phyloP scores from a whole-genome alignment of 1,140 invertebrate species.

The Drosophila oshimai region DNA sequence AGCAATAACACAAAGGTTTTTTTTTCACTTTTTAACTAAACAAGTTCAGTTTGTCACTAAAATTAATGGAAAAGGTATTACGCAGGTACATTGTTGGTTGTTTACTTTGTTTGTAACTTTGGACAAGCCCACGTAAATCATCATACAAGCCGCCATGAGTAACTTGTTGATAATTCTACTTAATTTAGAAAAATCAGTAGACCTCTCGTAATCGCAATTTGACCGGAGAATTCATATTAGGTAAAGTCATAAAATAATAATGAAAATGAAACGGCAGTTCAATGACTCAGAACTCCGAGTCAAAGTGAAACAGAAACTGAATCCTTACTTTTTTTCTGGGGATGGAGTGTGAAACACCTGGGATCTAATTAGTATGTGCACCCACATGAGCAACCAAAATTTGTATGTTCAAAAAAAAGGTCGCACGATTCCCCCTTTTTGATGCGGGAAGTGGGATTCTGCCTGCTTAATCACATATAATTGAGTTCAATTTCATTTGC shows the following conservation, averaged over 20 bases:
- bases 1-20: too few species aligned
- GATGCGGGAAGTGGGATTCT: conserved; percentile 17
- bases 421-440: background rate
- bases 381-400: conserved; percentile 13
- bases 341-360: conserved; percentile 26
- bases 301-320: background rate
- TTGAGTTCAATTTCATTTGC: conserved; percentile 57
- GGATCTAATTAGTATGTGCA: conserved; percentile 40
- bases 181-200: background rate
- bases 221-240: background rate
- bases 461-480: conserved; percentile 58
- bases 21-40: too few species aligned
- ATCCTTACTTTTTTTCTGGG: background rate
- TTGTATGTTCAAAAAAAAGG: background rate
- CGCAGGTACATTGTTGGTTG: background rate
- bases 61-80: background rate
- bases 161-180: background rate
- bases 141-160: conserved; percentile 4
- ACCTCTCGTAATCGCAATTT: conserved; percentile 7
- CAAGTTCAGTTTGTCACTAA: too few species aligned
- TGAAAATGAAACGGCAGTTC: background rate
- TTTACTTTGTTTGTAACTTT: background rate
- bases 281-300: conserved; percentile 27
- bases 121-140: background rate
- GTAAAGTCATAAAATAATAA: background rate